phyloP scores from a whole-genome alignment of 2,888 invertebrate genomes.

The Nymphalis urticae region DNA sequence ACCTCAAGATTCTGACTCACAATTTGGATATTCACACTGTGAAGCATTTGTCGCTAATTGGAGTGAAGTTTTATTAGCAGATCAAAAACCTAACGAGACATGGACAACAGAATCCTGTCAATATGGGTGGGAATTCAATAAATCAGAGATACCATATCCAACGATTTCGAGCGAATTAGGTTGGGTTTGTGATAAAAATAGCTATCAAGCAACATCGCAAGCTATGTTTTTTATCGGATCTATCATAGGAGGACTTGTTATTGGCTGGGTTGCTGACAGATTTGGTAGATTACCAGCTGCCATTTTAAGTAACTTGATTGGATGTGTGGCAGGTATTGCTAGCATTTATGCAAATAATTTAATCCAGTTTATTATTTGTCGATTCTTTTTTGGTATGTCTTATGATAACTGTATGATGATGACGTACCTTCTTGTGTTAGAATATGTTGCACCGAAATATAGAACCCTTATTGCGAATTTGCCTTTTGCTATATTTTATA shows the following conservation, averaged over 20 bases:
- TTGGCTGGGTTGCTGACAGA: slow-evolving; percentile 63
- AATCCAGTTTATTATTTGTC: slow-evolving; percentile 52
- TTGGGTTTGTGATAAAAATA: slow-evolving; percentile 64
- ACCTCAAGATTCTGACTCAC: slow-evolving; percentile 48
- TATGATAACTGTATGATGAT: slow-evolving; percentile 70
- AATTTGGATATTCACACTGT: slow-evolving; percentile 61
- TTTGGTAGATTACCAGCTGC: slow-evolving; percentile 63
- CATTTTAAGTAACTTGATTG: slow-evolving; percentile 54
- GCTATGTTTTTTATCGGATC: slow-evolving; percentile 65
- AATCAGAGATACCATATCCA: slow-evolving; percentile 62
- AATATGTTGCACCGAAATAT: slow-evolving; percentile 64
- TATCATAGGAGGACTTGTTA: slow-evolving; percentile 57
- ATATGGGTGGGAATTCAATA: slow-evolving; percentile 67
- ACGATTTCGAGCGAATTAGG: slow-evolving; percentile 63
- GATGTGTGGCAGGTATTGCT: slow-evolving; percentile 55
- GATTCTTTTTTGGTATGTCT: slow-evolving; percentile 65
- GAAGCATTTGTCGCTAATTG: slow-evolving; percentile 58
- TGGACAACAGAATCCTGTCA: slow-evolving; percentile 54
- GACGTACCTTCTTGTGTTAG: slow-evolving; percentile 59
- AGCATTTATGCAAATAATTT: slow-evolving; percentile 56
- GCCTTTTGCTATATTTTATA: slow-evolving; percentile 60
- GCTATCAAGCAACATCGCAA: slow-evolving; percentile 65
- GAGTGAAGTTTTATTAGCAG: slow-evolving; percentile 52
- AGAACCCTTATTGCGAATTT: slow-evolving; percentile 62
- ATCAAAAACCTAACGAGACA: slow-evolving; percentile 44